Conservation (phyloP, 1,140 invertebrate species). For the Bactericera cockerelli region DNA sequence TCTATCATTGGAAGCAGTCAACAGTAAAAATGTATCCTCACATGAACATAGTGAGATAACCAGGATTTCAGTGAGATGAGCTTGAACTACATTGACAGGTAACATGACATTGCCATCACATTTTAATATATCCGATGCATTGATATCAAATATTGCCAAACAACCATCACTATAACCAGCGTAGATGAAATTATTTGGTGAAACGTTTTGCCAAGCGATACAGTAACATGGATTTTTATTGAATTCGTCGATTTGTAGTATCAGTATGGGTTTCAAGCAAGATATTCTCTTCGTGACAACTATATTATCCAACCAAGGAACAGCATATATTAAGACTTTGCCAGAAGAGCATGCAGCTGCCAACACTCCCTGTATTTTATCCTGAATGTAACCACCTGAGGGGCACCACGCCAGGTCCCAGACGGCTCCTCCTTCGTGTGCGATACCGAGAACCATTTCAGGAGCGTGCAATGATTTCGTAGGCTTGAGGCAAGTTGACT, state of each 20-base stretch:
- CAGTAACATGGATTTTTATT: not conserved
- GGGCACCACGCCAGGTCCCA: slow-evolving; percentile 62
- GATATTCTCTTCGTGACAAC: slow-evolving; percentile 12
- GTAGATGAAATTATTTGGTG: not conserved
- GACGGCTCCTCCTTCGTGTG: slow-evolving; percentile 45
- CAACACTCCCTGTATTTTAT: slow-evolving; percentile 42
- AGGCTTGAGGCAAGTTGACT: not conserved
- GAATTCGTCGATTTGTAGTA: not conserved
- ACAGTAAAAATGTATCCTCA: not conserved
- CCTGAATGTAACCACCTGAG: slow-evolving; percentile 38
- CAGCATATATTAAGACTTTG: slow-evolving; percentile 39
- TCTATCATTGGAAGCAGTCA: not conserved
- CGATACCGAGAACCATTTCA: slow-evolving; percentile 27
- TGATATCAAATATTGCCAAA: not conserved
- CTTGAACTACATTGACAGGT: not conserved
- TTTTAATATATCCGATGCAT: not conserved
- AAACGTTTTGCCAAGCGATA: not conserved
- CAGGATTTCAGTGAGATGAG: not conserved
- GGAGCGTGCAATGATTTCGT: slow-evolving; percentile 20
- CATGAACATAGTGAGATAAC: not conserved
- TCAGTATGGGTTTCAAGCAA: not conserved
- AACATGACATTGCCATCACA: not conserved
- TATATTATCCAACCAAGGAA: slow-evolving; percentile 27
- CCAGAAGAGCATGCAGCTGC: slow-evolving; percentile 50
- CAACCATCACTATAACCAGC: not conserved